Conservation (phyloP, 92 coral and sea anemone genomes). For the Umimayanthus chanpuru region DNA sequence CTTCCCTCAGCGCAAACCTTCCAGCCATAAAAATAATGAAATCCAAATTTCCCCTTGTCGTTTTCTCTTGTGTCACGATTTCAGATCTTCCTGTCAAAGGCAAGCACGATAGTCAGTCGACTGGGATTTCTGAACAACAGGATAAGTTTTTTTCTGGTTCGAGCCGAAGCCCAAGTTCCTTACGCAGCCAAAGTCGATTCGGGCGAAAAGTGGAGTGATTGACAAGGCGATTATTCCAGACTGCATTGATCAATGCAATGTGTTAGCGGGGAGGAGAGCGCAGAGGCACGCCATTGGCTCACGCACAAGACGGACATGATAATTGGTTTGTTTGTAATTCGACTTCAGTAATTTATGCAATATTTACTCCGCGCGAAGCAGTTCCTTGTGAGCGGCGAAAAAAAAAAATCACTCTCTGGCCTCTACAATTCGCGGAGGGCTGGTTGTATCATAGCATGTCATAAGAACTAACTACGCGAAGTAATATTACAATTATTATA, state of each 20-base stretch:
- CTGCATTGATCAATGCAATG: slow-evolving; percentile 75
- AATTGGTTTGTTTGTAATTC: slow-evolving; percentile 80
- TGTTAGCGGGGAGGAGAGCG: slow-evolving; percentile 60
- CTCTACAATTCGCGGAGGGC: slow-evolving; percentile 24
- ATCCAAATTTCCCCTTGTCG: slow-evolving; percentile 38
- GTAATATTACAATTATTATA: too few relatives aligned
- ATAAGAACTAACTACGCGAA: background rate
- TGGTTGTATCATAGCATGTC: background rate
- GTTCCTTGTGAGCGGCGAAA: slow-evolving; percentile 47
- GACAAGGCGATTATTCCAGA: slow-evolving; percentile 64
- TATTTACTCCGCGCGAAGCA: slow-evolving; percentile 57
- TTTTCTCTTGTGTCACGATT: slow-evolving; percentile 29
- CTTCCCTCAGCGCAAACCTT: slow-evolving; percentile 72
- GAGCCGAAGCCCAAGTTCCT: slow-evolving; percentile 27
- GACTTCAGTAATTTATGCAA: slow-evolving; percentile 82
- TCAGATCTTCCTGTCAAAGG: slow-evolving; percentile 21
- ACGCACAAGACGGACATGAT: slow-evolving; percentile 68
- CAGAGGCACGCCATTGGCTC: slow-evolving; percentile 63
- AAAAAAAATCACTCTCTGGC: slow-evolving; percentile 30
- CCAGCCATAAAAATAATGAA: slow-evolving; percentile 49
- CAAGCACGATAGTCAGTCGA: slow-evolving; percentile 2
- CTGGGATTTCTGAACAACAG: slow-evolving; percentile 2
- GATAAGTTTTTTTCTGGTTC: background rate
- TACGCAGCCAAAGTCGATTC: slow-evolving; percentile 16
- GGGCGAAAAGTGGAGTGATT: slow-evolving; percentile 58